Evolutionary conservation across 1,140 invertebrate genomes (phyloP), one percentile per base, ranked within the genome.

Genomic region (Hesperophylax magnus): DNA sequence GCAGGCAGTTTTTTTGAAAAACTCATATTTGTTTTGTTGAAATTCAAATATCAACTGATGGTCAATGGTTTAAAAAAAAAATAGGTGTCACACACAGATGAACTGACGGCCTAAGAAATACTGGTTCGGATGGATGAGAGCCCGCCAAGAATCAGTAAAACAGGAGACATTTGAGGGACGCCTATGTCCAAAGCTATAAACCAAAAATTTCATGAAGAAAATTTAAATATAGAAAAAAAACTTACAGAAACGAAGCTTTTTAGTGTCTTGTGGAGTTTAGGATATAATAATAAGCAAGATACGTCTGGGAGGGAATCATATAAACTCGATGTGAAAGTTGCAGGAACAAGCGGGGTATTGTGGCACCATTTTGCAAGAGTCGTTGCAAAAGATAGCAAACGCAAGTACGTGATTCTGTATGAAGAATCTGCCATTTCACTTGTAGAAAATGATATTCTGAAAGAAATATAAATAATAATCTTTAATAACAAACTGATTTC

Each of bases 211-310:
- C 34, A 39, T 39, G 8, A 39, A 39, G 34, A 39, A 39, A 8
- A 39, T 39, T 39, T 1, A 39, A 39, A 34, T 54, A 27, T 58
- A 24, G 24, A n/a, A 20, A 24, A 31, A 24, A 47, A 18, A 58
- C 72, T 74, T 85, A 86, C 86, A 84, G 86, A 56, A 27, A 88
- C 86, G 84, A 85, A 85, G 34, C 84, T 69, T 0, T 85, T 76
- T 8, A 89, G 69, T 52, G 72, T 85, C 65, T 83, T 72, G 81
- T 89, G 86, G 15, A 86, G 72, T 27, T 84, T 63, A 14, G 89
- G 86, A 86, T 86, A 88, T 52, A 89, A 67, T 69, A 83, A 78
- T 8, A 81, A 76, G 60, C 89, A 82, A 72, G 86, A 84, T 71
- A 84, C 85, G 84, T 85, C 85, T 11, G 83, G 63, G 8, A 90